A percentile compares a stretch with the other conserved stretches of the same genome.
phyloP scores from a whole-genome alignment of 2,113 vertebrate species.

The Climacteris rufus region DNA sequence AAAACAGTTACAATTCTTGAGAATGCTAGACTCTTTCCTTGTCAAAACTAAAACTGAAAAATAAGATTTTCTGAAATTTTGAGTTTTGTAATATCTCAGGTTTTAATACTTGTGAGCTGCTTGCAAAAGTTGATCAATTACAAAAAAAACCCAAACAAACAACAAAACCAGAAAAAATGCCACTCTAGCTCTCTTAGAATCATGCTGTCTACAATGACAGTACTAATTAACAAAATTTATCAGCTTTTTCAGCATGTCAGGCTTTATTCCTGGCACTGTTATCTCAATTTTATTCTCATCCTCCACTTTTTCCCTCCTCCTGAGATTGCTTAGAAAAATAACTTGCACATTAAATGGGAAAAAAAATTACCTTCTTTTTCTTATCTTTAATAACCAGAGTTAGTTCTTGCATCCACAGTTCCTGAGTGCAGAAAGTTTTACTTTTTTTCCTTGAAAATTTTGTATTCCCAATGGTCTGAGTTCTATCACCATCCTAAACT shows the following conservation, averaged over 20 bases:
- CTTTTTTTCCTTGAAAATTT: background rate
- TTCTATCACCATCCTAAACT: background rate
- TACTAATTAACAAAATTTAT: background rate
- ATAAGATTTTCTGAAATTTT: background rate
- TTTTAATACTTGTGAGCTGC: background rate
- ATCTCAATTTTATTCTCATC: background rate
- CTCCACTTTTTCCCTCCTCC: background rate
- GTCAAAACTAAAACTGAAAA: background rate
- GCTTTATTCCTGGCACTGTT: background rate
- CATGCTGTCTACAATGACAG: background rate
- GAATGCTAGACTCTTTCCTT: background rate
- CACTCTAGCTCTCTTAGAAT: background rate
- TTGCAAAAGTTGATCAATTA: background rate
- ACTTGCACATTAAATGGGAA: background rate
- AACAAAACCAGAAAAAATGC: background rate
- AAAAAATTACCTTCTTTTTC: background rate
- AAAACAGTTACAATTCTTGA: background rate
- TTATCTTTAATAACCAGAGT: background rate
- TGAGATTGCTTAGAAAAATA: background rate
- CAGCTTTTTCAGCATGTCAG: background rate
- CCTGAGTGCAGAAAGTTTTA: background rate
- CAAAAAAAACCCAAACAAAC: accelerated
- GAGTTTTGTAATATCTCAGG: background rate
- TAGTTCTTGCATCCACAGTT: background rate
- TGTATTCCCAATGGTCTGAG: background rate